Evolutionary conservation across 2,888 invertebrate species (phyloP).

Genomic region (Coleophora flavipennella): DNA sequence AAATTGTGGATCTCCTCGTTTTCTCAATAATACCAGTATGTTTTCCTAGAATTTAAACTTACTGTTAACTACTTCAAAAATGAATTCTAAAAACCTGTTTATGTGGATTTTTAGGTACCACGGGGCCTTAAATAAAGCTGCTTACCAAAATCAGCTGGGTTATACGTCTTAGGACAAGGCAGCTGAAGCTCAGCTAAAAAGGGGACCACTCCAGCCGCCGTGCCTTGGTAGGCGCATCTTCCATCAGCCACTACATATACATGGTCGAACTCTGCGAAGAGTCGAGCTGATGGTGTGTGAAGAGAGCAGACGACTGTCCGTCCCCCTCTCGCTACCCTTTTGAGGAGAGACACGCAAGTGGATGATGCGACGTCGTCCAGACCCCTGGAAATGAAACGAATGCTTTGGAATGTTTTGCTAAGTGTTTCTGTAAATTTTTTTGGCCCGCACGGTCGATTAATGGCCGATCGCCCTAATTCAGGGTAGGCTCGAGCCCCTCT

Average conservation of each 20-base stretch:
- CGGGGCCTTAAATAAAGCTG: no score
- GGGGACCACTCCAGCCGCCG: slow-evolving; percentile 83
- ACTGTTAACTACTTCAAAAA: no score
- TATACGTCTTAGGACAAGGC: slow-evolving; percentile 92
- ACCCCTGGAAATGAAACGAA: slow-evolving; percentile 74
- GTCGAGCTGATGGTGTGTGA: slow-evolving; percentile 95
- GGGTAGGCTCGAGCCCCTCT: no score
- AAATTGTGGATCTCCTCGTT: no score
- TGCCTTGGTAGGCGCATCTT: slow-evolving; percentile 91
- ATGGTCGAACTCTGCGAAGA: slow-evolving; percentile 93
- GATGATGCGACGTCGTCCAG: slow-evolving; percentile 92
- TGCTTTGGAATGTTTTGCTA: no score
- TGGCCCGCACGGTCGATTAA: no score
- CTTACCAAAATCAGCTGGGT: slow-evolving; percentile 96
- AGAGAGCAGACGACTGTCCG: slow-evolving; percentile 94
- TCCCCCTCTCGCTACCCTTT: slow-evolving; percentile 86
- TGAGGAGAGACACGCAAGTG: slow-evolving; percentile 90
- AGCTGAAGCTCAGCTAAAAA: slow-evolving; percentile 84
- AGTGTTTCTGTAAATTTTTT: no score
- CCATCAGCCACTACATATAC: slow-evolving; percentile 92
- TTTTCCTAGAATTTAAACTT: no score
- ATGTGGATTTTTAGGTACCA: no score
- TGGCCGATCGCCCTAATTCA: no score
- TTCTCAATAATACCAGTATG: no score
- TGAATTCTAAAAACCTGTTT: no score